phyloP scores from a whole-genome alignment of 2,888 invertebrate species.

The Thelaira solivaga region DNA sequence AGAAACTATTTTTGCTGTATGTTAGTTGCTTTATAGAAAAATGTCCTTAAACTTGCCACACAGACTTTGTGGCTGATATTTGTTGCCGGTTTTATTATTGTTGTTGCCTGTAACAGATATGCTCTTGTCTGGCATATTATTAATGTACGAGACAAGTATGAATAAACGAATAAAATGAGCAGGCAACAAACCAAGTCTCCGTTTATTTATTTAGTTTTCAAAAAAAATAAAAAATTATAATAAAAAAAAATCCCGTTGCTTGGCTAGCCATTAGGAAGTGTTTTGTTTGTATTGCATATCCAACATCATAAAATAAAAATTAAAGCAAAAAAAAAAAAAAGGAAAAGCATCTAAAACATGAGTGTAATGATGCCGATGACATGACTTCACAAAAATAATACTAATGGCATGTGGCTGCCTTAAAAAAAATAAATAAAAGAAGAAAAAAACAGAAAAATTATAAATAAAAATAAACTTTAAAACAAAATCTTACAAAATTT shows the following conservation, averaged over 20 bases:
- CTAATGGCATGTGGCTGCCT: background rate
- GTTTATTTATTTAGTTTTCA: background rate
- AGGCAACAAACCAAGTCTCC: constrained; percentile 17
- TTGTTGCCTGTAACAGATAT: constrained; percentile 37
- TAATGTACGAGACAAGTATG: constrained; percentile 27
- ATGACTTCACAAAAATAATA: constrained; percentile 31
- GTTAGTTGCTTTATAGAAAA: background rate
- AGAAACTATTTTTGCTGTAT: constrained; percentile 7
- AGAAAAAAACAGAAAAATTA: background rate
- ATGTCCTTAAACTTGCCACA: constrained; percentile 59
- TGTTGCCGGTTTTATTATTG: constrained; percentile 17
- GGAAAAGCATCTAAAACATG: constrained; percentile 4
- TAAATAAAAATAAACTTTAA: background rate
- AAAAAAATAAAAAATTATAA: too few species aligned
- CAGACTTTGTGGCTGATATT: constrained; percentile 49
- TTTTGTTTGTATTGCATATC: constrained; percentile 25
- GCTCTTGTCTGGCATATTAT: constrained; percentile 43
- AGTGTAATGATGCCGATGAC: constrained; percentile 36
- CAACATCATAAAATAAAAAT: too few species aligned
- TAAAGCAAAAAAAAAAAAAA: constrained; percentile 5
- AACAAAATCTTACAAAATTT: too few species aligned
- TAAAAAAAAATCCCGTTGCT: background rate
- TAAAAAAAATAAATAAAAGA: background rate
- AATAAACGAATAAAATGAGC: constrained; percentile 5
- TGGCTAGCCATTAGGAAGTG: constrained; percentile 38